These are phyloP conservation scores for Plecotus auritus DNA, from an alignment of 2,113 vertebrate genomes.

Conservation along the genomic window DNA sequence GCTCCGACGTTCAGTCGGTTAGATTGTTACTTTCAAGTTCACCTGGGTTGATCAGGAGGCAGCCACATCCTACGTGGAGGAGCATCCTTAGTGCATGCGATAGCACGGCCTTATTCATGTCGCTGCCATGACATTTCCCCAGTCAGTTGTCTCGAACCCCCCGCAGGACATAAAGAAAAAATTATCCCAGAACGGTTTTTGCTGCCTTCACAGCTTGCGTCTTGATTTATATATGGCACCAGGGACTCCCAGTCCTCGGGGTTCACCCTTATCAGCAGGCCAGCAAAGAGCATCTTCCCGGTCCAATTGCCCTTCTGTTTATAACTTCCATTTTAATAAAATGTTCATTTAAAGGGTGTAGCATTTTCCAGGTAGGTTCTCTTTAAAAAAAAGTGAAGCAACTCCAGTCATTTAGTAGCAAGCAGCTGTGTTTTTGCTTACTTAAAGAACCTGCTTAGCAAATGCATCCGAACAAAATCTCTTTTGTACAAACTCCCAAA, in stretches of 20 bases:
- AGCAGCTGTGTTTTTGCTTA: constrained; percentile 66
- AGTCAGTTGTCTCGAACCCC: not conserved
- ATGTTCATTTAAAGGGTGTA: not conserved
- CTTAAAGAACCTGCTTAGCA: constrained; percentile 69
- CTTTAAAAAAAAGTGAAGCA: constrained; percentile 8
- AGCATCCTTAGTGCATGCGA: not conserved
- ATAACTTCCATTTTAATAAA: constrained; percentile 23
- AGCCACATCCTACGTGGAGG: too few species aligned
- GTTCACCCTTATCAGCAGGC: constrained; percentile 20
- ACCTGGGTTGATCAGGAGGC: not conserved
- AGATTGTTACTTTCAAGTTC: too few species aligned
- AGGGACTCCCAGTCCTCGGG: not conserved
- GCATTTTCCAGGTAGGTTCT: not conserved
- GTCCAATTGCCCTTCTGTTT: constrained; percentile 47
- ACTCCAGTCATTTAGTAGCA: not conserved
- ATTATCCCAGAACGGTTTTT: not conserved
- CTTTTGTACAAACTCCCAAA: constrained; percentile 65
- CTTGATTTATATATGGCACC: not conserved
- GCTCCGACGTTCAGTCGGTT: not conserved
- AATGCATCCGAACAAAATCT: constrained; percentile 72
- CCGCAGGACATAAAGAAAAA: constrained; percentile 6
- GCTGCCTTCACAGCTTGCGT: not conserved
- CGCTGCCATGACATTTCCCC: not conserved
- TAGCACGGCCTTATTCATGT: not conserved
- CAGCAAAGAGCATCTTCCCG: not conserved